Evolutionary conservation across 1,140 invertebrate genomes (phyloP).

Genomic region (Drosophila triauraria): DNA sequence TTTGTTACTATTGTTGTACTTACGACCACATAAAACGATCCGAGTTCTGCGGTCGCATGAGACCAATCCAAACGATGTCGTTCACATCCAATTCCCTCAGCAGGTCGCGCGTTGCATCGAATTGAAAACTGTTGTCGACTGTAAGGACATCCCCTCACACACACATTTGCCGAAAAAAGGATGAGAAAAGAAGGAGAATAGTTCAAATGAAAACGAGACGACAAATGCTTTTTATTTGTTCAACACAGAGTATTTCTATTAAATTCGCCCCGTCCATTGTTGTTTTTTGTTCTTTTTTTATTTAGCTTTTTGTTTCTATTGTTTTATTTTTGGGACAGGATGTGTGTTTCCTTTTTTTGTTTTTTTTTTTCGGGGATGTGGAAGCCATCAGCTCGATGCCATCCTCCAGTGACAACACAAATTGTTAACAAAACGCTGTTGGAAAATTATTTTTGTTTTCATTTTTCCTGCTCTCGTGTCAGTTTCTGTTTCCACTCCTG

Average conservation of each 20-base stretch:
- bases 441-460: slow-evolving; percentile 46
- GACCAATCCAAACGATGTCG: slow-evolving; percentile 90
- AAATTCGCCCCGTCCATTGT: slow-evolving; percentile 61
- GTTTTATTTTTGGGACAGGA: slow-evolving; percentile 22
- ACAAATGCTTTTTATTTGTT: slow-evolving; percentile 80
- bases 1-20: slow-evolving; percentile 81
- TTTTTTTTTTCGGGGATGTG: not conserved
- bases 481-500: slow-evolving; percentile 26
- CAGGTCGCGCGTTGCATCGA: slow-evolving; percentile 90
- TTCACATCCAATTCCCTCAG: slow-evolving; percentile 90
- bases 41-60: slow-evolving; percentile 88
- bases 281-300: slow-evolving; percentile 13
- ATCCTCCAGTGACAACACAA: slow-evolving; percentile 56
- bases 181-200: slow-evolving; percentile 26
- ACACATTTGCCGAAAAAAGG: slow-evolving; percentile 19
- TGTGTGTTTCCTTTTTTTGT: not conserved
- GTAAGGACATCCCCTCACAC: slow-evolving; percentile 13
- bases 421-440: slow-evolving; percentile 56
- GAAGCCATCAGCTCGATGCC: slow-evolving; percentile 9
- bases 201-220: slow-evolving; percentile 54
- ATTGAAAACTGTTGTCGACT: slow-evolving; percentile 91
- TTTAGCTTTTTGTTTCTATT: slow-evolving; percentile 40
- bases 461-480: slow-evolving; percentile 23
- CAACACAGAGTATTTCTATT: slow-evolving; percentile 66
- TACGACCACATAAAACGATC: slow-evolving; percentile 91